Evolutionary conservation across 2,113 vertebrate species (phyloP).

Genomic region (Colinus virginianus): DNA sequence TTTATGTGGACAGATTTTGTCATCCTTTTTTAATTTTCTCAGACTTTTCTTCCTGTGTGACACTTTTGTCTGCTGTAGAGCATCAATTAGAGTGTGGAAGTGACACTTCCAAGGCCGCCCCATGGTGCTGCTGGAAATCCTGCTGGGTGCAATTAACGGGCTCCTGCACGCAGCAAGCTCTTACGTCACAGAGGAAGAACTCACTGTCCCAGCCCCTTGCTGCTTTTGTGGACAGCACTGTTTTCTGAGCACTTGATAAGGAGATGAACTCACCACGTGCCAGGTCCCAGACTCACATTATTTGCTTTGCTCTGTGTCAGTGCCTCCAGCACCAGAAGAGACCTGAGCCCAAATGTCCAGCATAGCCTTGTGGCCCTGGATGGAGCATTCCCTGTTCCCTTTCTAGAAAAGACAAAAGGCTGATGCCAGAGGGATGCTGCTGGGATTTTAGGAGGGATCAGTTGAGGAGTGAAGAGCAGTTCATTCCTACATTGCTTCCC

Average conservation of each 20-base stretch:
- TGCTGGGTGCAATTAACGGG: not conserved
- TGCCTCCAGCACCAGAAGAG: not conserved
- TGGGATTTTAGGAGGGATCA: no score
- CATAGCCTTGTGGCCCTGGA: not conserved
- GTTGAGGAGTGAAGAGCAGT: not conserved
- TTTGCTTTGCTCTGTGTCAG: not conserved
- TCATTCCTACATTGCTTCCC: not conserved
- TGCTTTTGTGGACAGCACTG: not conserved
- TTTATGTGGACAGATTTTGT: not conserved
- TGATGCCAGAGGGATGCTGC: not conserved
- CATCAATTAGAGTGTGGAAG: not conserved
- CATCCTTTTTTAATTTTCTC: not conserved
- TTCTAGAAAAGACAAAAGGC: not conserved
- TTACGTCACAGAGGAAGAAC: not conserved
- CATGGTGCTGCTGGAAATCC: not conserved
- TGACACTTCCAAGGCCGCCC: not conserved
- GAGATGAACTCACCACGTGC: not conserved
- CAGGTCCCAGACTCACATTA: accelerated
- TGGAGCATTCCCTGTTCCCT: not conserved
- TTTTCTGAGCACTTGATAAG: not conserved
- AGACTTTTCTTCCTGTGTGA: not conserved
- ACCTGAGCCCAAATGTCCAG: not conserved
- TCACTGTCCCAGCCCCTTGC: not conserved
- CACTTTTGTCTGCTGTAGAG: not conserved
- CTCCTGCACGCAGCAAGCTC: not conserved